These are phyloP conservation scores for Gryllus longicercus DNA, from an alignment of 2,888 invertebrate genomes.

Conservation along the genomic window DNA sequence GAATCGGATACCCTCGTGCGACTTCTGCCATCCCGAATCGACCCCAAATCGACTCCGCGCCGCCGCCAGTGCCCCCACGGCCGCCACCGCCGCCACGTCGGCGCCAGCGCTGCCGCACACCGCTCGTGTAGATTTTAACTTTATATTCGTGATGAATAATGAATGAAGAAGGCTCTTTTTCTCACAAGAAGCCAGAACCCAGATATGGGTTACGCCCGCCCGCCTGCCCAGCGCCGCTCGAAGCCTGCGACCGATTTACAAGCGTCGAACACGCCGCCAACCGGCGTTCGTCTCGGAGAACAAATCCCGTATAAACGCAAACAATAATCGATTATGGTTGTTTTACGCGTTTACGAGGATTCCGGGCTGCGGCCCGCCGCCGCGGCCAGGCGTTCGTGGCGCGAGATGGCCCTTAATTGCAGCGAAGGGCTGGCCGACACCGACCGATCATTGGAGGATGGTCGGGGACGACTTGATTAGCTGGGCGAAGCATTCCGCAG, in stretches of 20 bases:
- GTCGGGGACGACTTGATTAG: too few relatives aligned
- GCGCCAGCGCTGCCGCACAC: slow-evolving; percentile 4
- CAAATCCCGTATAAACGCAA: slow-evolving; percentile 1
- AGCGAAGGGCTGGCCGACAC: too few relatives aligned
- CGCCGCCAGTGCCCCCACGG: not conserved
- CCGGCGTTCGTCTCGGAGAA: not conserved
- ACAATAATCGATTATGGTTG: slow-evolving; percentile 17
- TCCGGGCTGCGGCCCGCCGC: too few relatives aligned
- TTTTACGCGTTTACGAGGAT: not conserved
- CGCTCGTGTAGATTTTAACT: slow-evolving; percentile 17
- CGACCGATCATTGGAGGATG: too few relatives aligned
- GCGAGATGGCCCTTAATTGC: too few relatives aligned
- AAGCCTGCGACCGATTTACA: not conserved
- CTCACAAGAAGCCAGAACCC: slow-evolving; percentile 3
- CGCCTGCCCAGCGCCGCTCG: not conserved
- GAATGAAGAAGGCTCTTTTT: not conserved
- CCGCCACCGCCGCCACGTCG: not conserved
- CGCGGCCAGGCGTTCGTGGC: too few relatives aligned
- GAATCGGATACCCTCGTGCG: too few relatives aligned
- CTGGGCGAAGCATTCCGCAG: too few relatives aligned
- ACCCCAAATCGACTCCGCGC: not conserved
- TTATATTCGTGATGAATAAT: slow-evolving; percentile 17
- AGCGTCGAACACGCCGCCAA: not conserved
- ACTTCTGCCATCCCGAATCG: too few relatives aligned
- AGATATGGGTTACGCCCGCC: not conserved